Percentiles rank a stretch among this genome's conserved stretches.
These are phyloP conservation scores for Galerucella nymphaeae DNA, from an alignment of 2,888 invertebrate species.

Conservation along the genomic window DNA sequence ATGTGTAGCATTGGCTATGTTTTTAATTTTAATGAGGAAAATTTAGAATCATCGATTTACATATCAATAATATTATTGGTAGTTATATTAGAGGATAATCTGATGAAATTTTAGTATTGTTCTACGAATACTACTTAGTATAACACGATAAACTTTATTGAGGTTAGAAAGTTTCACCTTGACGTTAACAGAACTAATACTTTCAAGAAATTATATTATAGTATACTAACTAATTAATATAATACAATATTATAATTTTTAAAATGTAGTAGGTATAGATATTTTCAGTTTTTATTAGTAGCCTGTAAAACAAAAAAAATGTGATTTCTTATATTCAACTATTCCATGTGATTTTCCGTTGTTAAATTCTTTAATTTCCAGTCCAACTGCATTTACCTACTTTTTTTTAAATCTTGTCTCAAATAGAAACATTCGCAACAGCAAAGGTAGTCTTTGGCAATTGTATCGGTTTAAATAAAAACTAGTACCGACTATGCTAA, in stretches of 20 bases:
- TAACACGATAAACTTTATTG: slow-evolving; percentile 5
- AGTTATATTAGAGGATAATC: not conserved
- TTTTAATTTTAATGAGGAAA: not conserved
- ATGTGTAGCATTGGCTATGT: not conserved
- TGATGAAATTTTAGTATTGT: slow-evolving; percentile 6
- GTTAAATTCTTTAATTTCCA: not conserved
- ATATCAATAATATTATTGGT: no score
- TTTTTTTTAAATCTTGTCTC: not conserved
- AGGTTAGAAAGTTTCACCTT: slow-evolving; percentile 10
- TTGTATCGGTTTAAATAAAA: slow-evolving; percentile 1
- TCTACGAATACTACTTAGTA: not conserved
- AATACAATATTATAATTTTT: not conserved
- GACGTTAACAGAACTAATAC: slow-evolving; percentile 5
- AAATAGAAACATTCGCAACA: no score
- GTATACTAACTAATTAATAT: not conserved
- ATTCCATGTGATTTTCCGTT: not conserved
- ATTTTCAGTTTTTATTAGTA: not conserved
- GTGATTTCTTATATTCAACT: no score
- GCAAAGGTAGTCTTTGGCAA: not conserved
- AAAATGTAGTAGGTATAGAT: not conserved
- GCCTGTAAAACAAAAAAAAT: no score
- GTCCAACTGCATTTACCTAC: no score
- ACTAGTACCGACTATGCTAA: not conserved
- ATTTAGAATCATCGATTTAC: not conserved
- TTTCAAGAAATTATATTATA: not conserved